Conservation (phyloP, 2,888 invertebrate genomes). For the Polietes domitor region DNA sequence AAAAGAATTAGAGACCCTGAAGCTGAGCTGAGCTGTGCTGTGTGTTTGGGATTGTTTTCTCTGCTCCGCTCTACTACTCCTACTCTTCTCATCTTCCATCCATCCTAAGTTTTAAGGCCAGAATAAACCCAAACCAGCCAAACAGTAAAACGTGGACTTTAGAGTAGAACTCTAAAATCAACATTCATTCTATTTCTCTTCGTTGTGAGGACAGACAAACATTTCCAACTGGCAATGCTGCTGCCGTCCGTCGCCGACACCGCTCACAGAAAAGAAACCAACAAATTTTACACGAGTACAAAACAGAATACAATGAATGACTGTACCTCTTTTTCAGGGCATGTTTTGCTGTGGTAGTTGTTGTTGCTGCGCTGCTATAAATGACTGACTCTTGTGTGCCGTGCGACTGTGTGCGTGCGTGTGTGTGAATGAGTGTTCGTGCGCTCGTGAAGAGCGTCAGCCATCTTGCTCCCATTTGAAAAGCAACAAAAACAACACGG, state of each 20-base stretch:
- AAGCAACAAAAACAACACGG: slow-evolving; percentile 42
- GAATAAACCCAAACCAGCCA: too few relatives aligned
- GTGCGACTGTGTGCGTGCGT: neutral
- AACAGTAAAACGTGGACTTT: slow-evolving; percentile 35
- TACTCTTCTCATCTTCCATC: slow-evolving; percentile 56
- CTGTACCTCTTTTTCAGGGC: slow-evolving; percentile 63
- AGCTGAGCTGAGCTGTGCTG: too few relatives aligned
- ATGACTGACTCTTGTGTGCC: neutral
- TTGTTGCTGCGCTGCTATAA: slow-evolving; percentile 4
- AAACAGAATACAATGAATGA: slow-evolving; percentile 52
- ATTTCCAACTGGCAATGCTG: slow-evolving; percentile 51
- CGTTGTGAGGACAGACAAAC: neutral
- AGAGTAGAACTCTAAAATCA: slow-evolving; percentile 26
- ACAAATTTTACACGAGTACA: slow-evolving; percentile 43
- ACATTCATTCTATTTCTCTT: neutral
- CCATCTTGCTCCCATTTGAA: slow-evolving; percentile 75
- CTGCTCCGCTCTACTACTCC: slow-evolving; percentile 18
- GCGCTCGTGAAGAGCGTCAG: slow-evolving; percentile 74
- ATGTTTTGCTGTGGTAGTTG: slow-evolving; percentile 40
- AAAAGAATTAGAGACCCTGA: too few relatives aligned
- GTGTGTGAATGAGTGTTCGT: too few relatives aligned
- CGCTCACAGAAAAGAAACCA: neutral
- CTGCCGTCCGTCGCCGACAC: neutral
- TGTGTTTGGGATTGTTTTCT: too few relatives aligned
- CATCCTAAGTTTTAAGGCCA: too few relatives aligned